These are phyloP conservation scores for Drosophila meridionalis DNA, from an alignment of 2,888 invertebrate genomes.

Conservation along the genomic window DNA sequence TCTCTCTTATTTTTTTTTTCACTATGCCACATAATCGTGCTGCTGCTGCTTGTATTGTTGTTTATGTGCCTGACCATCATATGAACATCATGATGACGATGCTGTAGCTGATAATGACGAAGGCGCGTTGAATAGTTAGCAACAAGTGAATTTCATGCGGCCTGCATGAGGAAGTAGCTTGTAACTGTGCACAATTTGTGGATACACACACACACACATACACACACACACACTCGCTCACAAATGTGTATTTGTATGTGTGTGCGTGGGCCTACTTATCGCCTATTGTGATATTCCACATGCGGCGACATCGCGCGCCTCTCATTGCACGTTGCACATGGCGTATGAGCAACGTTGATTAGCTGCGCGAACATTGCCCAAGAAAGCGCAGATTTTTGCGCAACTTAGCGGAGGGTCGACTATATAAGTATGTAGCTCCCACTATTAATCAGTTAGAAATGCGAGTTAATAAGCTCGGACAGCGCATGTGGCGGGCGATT, in stretches of 20 bases:
- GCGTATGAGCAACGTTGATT: constrained; percentile 66
- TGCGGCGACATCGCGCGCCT: constrained; percentile 47
- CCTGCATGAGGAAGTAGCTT: constrained; percentile 66
- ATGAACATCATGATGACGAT: constrained; percentile 24
- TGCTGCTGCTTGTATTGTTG: constrained; percentile 43
- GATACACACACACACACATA: constrained; percentile 6
- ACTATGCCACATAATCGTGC: constrained; percentile 39
- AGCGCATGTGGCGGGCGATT: not conserved
- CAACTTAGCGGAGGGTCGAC: not conserved
- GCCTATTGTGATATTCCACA: constrained; percentile 36
- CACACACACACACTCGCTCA: not conserved
- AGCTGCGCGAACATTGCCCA: constrained; percentile 32
- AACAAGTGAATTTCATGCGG: constrained; percentile 22
- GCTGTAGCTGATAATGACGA: constrained; percentile 36
- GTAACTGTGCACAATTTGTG: constrained; percentile 49
- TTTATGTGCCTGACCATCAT: constrained; percentile 32
- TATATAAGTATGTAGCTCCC: not conserved
- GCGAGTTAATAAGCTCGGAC: too few species aligned
- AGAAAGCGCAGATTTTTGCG: constrained; percentile 1
- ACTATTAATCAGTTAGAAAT: not conserved
- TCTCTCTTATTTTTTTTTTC: constrained; percentile 5
- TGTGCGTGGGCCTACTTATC: constrained; percentile 36
- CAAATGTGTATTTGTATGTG: not conserved
- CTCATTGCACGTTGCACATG: constrained; percentile 66
- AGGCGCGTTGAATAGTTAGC: constrained; percentile 27